phyloP scores from a whole-genome alignment of 2,888 invertebrate genomes.

The Bugula neritina region DNA sequence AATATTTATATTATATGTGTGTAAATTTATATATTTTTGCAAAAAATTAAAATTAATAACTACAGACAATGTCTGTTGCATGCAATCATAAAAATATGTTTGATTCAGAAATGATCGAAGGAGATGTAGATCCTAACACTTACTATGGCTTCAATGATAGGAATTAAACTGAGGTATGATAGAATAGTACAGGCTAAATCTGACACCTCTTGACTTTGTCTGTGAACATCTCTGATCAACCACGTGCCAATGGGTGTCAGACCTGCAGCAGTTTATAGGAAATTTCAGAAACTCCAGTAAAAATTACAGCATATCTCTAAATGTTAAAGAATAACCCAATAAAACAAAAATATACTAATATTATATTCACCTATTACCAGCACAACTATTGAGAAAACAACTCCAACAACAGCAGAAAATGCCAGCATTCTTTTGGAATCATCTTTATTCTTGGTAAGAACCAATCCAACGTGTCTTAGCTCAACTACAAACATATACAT shows the following conservation, averaged over 20 bases:
- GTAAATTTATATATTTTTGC: too few relatives aligned
- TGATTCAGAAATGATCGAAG: too few relatives aligned
- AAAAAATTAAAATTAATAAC: too few relatives aligned
- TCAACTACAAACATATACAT: too few relatives aligned
- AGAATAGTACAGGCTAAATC: neutral
- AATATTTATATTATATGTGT: too few relatives aligned
- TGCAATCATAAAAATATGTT: too few relatives aligned
- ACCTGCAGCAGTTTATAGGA: neutral
- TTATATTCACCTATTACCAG: neutral
- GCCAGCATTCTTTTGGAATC: neutral
- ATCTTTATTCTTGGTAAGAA: neutral
- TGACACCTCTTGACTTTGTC: constrained; percentile 14
- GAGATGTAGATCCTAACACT: too few relatives aligned
- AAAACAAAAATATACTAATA: too few relatives aligned
- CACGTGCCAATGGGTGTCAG: neutral
- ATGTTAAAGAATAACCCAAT: neutral
- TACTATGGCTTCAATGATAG: constrained; percentile 5
- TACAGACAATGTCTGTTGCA: too few relatives aligned
- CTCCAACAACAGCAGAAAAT: neutral
- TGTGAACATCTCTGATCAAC: constrained; percentile 1
- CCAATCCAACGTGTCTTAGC: neutral
- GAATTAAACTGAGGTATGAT: neutral
- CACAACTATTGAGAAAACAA: neutral
- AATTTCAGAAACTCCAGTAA: neutral
- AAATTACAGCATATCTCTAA: neutral